These are phyloP conservation scores for Nymphicus hollandicus DNA, from an alignment of 2,113 vertebrate genomes.

Conservation along the genomic window DNA sequence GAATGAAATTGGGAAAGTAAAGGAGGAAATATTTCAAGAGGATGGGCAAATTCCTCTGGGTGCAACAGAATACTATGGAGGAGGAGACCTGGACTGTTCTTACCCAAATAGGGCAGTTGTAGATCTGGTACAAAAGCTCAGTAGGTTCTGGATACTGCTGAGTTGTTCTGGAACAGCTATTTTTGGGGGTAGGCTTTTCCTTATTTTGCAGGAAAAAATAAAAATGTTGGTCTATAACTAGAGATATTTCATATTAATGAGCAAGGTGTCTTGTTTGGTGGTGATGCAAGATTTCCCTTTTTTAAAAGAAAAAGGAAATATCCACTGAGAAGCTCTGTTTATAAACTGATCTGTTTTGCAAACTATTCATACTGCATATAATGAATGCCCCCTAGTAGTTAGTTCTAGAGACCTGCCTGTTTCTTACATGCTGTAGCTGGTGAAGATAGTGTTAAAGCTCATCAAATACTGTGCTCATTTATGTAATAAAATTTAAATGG, in stretches of 20 bases:
- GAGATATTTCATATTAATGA: background rate
- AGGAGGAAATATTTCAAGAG: background rate
- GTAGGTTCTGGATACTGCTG: background rate
- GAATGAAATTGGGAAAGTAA: background rate
- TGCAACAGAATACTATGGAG: background rate
- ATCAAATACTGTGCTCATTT: background rate
- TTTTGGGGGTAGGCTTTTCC: background rate
- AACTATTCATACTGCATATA: background rate
- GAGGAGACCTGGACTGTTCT: background rate
- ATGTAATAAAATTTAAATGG: background rate
- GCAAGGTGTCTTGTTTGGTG: background rate
- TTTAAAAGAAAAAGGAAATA: background rate
- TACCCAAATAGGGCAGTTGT: background rate
- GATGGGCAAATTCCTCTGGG: background rate
- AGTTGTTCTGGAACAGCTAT: background rate
- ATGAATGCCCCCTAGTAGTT: background rate
- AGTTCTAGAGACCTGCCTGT: background rate
- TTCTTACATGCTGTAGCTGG: background rate
- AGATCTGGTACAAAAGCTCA: background rate
- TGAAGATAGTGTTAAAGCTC: background rate
- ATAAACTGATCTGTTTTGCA: background rate
- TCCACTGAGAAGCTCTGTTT: background rate
- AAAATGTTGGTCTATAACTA: background rate
- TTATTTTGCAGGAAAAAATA: background rate
- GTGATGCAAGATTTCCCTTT: background rate